Evolutionary conservation across 2,113 vertebrate species (phyloP), one percentile per base, ranked within the genome.

Genomic region (Sakesphorus luctuosus): DNA sequence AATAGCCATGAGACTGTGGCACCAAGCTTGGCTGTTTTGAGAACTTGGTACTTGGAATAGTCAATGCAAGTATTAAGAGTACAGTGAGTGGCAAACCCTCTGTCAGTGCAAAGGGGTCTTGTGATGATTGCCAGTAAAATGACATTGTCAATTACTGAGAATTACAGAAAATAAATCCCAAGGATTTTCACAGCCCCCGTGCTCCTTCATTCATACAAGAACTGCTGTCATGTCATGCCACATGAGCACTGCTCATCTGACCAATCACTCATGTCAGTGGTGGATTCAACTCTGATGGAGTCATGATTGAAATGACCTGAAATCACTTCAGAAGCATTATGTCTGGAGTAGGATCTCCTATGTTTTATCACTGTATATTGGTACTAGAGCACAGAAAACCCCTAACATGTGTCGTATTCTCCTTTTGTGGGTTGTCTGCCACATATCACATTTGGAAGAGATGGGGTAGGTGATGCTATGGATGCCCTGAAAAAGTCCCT

Each of bases 351-450:
- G 35, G 15, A 67, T 66, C 17, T 86, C 63, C 46, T 19, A 52
- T 44, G 28, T 71, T 67, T 52, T 38, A 31, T 24, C n/a, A 7
- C 24, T 29, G 9, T 10, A 3, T 49, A 25, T 36, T 49, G n/a
- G 19, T 65, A n/a, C 10, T 13, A 14, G 56, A 67, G 43, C 47
- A 5, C 0, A 38, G 44, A 26, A 75, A 73, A 87, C 44, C 46
- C 52, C 80, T 16, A 28, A 47, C 33, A 19, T 0, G 2, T 18
- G 4, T 9, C 0, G 0, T 52, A 14, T 25, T 82, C 69, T 63
- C 84, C 61, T 73, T 47, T 76, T 35, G 28, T 8, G 7, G 26
- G 7, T 21, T 4, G 3, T 14, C 24, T 52, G 33, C 23, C 0
- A 1, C 9, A 1, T 0, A 3, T 16, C 46, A 38, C 19, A 0